phyloP scores from a whole-genome alignment of 2,113 vertebrate species.

The Chionodraco myersi region DNA sequence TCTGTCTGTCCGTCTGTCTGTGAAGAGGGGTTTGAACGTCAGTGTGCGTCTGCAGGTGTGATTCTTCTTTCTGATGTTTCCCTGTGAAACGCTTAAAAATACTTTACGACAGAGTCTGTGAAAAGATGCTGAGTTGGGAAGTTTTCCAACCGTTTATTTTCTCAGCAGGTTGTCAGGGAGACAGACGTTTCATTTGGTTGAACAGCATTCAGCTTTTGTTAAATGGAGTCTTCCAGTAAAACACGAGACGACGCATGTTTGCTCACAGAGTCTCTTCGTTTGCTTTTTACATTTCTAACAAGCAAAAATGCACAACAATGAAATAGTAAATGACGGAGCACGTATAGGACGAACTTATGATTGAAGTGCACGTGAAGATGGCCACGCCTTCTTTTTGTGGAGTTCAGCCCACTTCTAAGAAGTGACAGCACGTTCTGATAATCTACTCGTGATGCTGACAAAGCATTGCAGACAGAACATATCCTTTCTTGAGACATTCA shows the following conservation, averaged over 20 bases:
- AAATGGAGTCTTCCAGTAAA: no score
- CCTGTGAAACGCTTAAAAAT: constrained; percentile 6
- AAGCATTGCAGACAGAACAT: neutral
- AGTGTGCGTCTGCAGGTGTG: neutral
- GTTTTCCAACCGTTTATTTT: neutral
- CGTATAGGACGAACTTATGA: neutral
- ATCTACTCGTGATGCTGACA: neutral
- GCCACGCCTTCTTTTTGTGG: neutral
- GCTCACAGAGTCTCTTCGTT: neutral
- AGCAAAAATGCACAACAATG: constrained; percentile 18
- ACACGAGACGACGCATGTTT: constrained; percentile 1
- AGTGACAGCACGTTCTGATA: neutral
- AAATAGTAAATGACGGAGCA: constrained; percentile 19
- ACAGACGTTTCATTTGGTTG: constrained; percentile 30
- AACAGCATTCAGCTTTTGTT: constrained; percentile 1
- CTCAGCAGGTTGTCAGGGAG: constrained; percentile 16
- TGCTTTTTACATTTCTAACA: constrained; percentile 11
- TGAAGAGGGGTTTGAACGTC: constrained; percentile 61
- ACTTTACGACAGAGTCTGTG: constrained; percentile 2
- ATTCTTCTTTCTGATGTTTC: neutral
- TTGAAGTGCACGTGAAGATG: neutral
- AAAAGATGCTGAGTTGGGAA: constrained; percentile 2
- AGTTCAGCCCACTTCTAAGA: constrained; percentile 9
- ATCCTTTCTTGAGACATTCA: neutral
- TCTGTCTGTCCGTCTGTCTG: neutral